Evolutionary conservation across 2,888 invertebrate genomes (phyloP).

Genomic region (Melanchra persicariae): DNA sequence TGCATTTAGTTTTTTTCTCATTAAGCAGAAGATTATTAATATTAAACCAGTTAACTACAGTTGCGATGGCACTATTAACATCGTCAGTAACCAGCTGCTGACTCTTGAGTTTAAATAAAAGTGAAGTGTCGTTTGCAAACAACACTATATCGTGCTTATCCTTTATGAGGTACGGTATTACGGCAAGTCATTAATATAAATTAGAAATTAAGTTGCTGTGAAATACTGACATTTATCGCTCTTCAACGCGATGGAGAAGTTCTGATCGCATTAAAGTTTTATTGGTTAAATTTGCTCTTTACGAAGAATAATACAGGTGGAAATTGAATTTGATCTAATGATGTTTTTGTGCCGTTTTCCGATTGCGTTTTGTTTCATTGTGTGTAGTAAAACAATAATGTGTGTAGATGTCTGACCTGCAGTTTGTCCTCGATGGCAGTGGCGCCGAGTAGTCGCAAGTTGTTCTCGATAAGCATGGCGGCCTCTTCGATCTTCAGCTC

Average conservation of each 20-base stretch:
- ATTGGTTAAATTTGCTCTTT: not conserved
- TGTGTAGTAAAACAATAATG: not conserved
- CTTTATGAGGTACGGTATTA: no score
- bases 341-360: not conserved
- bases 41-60: no score
- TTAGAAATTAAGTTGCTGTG: no score
- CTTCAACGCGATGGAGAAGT: not conserved
- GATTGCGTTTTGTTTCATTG: not conserved
- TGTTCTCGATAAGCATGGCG: slow-evolving; percentile 97
- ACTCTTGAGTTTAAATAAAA: no score
- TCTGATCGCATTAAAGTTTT: not conserved
- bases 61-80: no score
- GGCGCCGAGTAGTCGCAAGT: slow-evolving; percentile 97
- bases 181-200: no score
- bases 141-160: no score
- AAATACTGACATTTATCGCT: not conserved
- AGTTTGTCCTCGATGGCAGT: slow-evolving; percentile 99
- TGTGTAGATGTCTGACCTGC: slow-evolving; percentile 90
- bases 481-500: slow-evolving; percentile 98
- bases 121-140: no score
- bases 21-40: no score
- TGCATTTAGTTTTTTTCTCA: no score
- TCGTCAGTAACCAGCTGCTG: no score
- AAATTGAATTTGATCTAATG: not conserved
- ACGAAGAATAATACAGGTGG: not conserved